A percentile compares a stretch with the other conserved stretches of the same genome.
These are phyloP conservation scores for Tetranychus urticae DNA, from an alignment of 1,140 invertebrate species.

Conservation along the genomic window DNA sequence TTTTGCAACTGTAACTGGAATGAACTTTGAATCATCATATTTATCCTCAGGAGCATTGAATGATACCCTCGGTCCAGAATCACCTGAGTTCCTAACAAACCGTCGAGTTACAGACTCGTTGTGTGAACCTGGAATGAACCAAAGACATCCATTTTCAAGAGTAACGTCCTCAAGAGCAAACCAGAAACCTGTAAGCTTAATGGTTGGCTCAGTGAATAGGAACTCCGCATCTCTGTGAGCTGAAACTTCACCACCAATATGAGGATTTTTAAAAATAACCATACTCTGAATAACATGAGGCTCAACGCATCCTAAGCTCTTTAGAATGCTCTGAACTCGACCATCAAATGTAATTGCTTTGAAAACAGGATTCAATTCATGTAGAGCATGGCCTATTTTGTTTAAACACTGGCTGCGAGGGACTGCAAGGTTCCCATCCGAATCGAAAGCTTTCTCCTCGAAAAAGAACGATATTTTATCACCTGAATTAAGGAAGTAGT, in stretches of 20 bases:
- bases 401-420: conserved; percentile 43
- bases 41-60: conserved; percentile 26
- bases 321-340: conserved; percentile 38
- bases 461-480: conserved; percentile 83
- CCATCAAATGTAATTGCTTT: conserved; percentile 54
- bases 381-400: conserved; percentile 70
- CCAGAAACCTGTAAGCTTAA: conserved; percentile 26
- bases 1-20: conserved; percentile 48
- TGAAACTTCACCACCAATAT: conserved; percentile 48
- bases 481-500: conserved; percentile 71
- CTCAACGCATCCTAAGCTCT: conserved; percentile 36
- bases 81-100: conserved; percentile 41
- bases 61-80: conserved; percentile 4
- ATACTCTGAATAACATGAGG: conserved; percentile 81
- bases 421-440: conserved; percentile 39
- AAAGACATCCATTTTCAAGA: conserved; percentile 83
- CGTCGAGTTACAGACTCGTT: not conserved
- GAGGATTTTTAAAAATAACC: conserved; percentile 93
- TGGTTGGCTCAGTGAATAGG: conserved; percentile 19
- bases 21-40: conserved; percentile 50
- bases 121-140: conserved; percentile 74
- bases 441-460: conserved; percentile 54
- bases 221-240: conserved; percentile 62
- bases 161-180: conserved; percentile 29
- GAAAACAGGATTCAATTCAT: conserved; percentile 58